phyloP scores from a whole-genome alignment of 2,797 vertebrate genomes.

The Steatocranus sp. region DNA sequence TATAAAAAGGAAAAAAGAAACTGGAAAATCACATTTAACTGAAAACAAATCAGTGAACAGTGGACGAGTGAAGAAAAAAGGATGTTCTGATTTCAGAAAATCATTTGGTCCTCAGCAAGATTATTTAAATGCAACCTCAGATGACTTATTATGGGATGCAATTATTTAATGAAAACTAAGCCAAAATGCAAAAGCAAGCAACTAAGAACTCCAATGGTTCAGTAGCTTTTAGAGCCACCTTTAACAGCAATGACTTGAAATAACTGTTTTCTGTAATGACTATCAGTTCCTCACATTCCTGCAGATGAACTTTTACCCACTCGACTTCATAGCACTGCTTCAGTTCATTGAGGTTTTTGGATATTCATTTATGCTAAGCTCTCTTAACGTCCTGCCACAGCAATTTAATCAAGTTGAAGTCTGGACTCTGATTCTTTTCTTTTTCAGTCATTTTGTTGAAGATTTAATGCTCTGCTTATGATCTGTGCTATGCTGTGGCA shows the following conservation, averaged over 20 bases:
- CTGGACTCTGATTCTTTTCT: not conserved
- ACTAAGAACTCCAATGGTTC: not conserved
- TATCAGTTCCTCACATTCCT: not conserved
- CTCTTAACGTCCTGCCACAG: not conserved
- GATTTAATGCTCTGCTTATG: not conserved
- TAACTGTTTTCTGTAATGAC: not conserved
- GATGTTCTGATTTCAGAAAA: not conserved
- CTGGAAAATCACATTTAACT: not conserved
- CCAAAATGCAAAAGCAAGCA: not conserved
- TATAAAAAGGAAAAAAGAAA: not conserved
- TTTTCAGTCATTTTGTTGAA: not conserved
- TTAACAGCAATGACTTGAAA: not conserved
- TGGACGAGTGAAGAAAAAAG: not conserved
- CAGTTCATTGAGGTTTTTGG: not conserved
- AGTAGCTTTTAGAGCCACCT: not conserved
- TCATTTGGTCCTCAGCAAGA: fast-evolving
- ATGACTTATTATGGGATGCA: not conserved
- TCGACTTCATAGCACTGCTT: not conserved
- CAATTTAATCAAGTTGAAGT: not conserved
- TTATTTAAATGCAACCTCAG: not conserved
- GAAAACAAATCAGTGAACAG: not conserved
- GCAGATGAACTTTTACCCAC: fast-evolving
- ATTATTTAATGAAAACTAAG: not conserved
- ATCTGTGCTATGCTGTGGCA: not conserved
- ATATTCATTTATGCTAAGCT: not conserved